phyloP scores from a whole-genome alignment of 2,888 invertebrate species.

The Prosapia bicincta region DNA sequence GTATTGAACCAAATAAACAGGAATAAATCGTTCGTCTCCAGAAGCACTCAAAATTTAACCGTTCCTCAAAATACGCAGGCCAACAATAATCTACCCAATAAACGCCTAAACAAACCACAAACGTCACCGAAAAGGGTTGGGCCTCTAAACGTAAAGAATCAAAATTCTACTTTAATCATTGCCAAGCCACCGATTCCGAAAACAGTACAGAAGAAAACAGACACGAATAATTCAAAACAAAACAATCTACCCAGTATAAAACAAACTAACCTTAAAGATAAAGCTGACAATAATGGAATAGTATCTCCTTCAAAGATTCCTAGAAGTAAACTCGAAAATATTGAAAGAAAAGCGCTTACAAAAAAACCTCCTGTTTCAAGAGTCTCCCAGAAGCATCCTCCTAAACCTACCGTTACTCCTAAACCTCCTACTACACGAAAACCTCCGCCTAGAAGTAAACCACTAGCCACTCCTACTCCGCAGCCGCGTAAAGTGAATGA shows the following conservation, averaged over 20 bases:
- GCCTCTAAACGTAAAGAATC: neutral
- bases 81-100: neutral
- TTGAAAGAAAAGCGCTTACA: neutral
- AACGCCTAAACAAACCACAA: neutral
- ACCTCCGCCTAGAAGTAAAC: neutral
- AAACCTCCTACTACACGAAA: neutral
- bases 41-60: neutral
- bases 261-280: neutral
- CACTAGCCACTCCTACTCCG: neutral
- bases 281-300: too few species aligned
- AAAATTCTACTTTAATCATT: neutral
- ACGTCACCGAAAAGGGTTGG: conserved; percentile 16
- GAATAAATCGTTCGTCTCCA: neutral
- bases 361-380: neutral
- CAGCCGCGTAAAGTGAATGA: neutral
- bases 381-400: too few species aligned
- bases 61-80: neutral
- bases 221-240: neutral
- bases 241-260: neutral
- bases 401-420: too few species aligned
- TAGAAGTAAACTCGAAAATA: neutral
- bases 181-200: conserved; percentile 17
- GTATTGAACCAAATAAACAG: conserved; percentile 14
- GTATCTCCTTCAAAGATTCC: conserved; percentile 15
- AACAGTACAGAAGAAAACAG: neutral